Conservation (phyloP, 2,888 invertebrate genomes). For the Acanthosepion lycidas region DNA sequence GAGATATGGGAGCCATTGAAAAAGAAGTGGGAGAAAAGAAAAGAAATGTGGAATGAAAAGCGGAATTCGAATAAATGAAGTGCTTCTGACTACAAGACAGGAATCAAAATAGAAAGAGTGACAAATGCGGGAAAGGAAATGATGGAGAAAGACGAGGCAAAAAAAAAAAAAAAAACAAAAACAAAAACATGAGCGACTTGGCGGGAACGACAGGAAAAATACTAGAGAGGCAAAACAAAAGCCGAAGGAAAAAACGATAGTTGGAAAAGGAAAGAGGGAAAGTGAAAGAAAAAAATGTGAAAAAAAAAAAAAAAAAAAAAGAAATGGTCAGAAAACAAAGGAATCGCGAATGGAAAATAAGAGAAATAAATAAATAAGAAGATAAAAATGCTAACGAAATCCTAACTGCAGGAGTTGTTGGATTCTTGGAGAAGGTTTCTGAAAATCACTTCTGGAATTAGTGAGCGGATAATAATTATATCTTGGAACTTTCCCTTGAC, state of each 20-base stretch:
- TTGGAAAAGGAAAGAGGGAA: neutral
- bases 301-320: neutral
- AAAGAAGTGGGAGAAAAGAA: neutral
- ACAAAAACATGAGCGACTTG: neutral
- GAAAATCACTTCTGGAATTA: neutral
- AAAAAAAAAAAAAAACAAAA: neutral
- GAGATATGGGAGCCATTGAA: neutral
- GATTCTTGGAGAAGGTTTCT: neutral
- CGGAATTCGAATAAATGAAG: neutral
- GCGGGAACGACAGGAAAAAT: neutral
- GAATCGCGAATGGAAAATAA: neutral
- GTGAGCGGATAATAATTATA: neutral
- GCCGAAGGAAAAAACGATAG: neutral
- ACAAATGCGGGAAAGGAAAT: neutral
- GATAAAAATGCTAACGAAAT: neutral
- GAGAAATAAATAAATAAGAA: neutral
- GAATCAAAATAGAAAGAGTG: conserved; percentile 12
- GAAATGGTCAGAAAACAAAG: neutral
- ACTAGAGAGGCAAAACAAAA: neutral
- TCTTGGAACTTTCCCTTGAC: neutral
- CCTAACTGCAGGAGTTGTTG: neutral
- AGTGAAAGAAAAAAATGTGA: neutral
- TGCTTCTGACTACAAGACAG: neutral
- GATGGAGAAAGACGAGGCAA: neutral
- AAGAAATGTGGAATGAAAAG: neutral